Percentiles rank a stretch among this genome's conserved stretches.
phyloP scores from a whole-genome alignment of 2,113 vertebrate species.

The Epinephelus moara region DNA sequence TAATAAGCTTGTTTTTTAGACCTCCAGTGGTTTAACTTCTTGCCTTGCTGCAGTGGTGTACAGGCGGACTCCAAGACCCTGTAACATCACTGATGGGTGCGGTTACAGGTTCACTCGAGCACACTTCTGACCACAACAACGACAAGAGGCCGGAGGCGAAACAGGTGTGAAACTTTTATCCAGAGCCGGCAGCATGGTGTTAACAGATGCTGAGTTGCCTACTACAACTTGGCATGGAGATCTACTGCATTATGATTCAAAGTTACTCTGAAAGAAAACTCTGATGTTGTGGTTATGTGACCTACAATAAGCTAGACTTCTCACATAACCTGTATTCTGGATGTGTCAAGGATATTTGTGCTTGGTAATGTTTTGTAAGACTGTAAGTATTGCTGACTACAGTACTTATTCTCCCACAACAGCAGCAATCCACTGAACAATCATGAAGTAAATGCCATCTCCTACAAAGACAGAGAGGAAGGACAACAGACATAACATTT shows the following conservation, averaged over 20 bases:
- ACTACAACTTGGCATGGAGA: not conserved
- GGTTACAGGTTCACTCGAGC: not conserved
- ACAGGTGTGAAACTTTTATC: not conserved
- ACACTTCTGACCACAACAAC: not conserved
- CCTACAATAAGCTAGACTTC: not conserved
- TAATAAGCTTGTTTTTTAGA: not conserved
- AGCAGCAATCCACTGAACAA: not conserved
- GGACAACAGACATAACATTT: not conserved
- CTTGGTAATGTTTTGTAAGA: not conserved
- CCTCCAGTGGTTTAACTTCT: not conserved
- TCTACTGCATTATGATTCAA: conserved; percentile 1
- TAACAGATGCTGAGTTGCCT: not conserved
- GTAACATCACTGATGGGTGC: not conserved
- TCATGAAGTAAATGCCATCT: not conserved
- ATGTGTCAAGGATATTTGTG: not conserved
- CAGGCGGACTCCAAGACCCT: not conserved
- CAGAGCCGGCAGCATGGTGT: not conserved
- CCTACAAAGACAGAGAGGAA: not conserved
- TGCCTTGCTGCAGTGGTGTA: not conserved
- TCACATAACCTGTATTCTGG: not conserved
- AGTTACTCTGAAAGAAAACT: not conserved
- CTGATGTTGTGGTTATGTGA: not conserved
- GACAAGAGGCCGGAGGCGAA: too few species aligned
- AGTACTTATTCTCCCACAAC: not conserved
- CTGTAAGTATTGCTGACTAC: not conserved